These are phyloP conservation scores for Callimorpha dominula DNA, from an alignment of 2,888 invertebrate genomes.

Conservation along the genomic window DNA sequence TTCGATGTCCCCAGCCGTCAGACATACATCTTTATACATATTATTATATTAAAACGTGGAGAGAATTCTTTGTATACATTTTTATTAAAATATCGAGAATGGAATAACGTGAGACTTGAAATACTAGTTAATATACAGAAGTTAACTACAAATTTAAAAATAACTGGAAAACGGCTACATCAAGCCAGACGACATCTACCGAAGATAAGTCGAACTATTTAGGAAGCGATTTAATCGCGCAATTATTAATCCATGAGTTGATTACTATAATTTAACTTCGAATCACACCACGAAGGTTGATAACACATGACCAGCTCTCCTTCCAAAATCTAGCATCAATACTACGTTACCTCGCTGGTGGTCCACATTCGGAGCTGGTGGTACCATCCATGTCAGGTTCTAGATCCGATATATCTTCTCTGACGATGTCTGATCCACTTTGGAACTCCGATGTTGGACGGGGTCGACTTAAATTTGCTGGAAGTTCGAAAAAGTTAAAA, in stretches of 20 bases:
- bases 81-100: too few species aligned
- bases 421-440: conserved; percentile 83
- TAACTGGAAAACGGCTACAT: too few species aligned
- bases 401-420: conserved; percentile 87
- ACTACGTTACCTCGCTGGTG: conserved; percentile 88
- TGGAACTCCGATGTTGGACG: conserved; percentile 82
- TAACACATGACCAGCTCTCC: conserved; percentile 48
- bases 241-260: neutral
- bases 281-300: neutral
- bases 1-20: neutral
- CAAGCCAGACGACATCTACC: neutral
- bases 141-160: too few species aligned
- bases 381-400: conserved; percentile 81
- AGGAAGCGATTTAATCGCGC: neutral
- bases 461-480: conserved; percentile 77
- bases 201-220: neutral
- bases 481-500: conserved; percentile 26
- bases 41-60: too few species aligned
- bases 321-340: conserved; percentile 13
- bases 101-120: too few species aligned
- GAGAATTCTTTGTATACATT: too few species aligned
- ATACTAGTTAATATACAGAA: too few species aligned
- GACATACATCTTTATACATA: too few species aligned
- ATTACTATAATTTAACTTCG: too few species aligned
- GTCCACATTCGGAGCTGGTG: conserved; percentile 86